Evolutionary conservation across 2,888 invertebrate genomes (phyloP).

Genomic region (Cremastinae sp.): DNA sequence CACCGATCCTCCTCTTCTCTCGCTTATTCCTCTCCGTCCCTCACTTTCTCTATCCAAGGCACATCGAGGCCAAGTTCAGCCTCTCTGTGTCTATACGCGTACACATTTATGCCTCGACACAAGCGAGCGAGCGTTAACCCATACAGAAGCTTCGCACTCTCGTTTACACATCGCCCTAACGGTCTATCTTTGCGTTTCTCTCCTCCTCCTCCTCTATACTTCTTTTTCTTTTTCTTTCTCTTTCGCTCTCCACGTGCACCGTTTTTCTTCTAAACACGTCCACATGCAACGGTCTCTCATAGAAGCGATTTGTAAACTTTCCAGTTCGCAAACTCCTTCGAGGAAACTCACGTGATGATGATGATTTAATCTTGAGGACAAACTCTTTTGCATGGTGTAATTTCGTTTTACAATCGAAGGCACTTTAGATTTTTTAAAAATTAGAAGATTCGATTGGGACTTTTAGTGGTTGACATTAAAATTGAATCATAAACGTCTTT

Average conservation of each 20-base stretch:
- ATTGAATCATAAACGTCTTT: too few relatives aligned
- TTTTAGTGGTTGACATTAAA: too few relatives aligned
- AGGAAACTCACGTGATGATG: too few relatives aligned
- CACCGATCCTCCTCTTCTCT: slow-evolving; percentile 49
- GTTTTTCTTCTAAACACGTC: slow-evolving; percentile 14
- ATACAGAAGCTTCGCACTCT: slow-evolving; percentile 12
- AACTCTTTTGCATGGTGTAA: too few relatives aligned
- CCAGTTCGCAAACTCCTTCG: too few relatives aligned
- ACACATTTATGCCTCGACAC: slow-evolving; percentile 38
- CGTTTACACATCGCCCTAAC: slow-evolving; percentile 10
- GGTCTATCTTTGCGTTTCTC: slow-evolving; percentile 6
- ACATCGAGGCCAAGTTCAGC: slow-evolving; percentile 79
- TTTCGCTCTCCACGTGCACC: too few relatives aligned
- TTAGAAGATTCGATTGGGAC: too few relatives aligned
- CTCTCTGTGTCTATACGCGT: slow-evolving; percentile 66
- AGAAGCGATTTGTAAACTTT: too few relatives aligned
- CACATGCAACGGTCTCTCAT: slow-evolving; percentile 43
- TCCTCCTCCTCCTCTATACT: slow-evolving; percentile 25
- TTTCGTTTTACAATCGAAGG: too few relatives aligned
- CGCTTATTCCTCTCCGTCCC: slow-evolving; percentile 50
- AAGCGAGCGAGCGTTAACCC: slow-evolving; percentile 39
- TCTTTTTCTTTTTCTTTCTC: too few relatives aligned
- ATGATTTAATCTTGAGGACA: too few relatives aligned
- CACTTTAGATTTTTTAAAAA: too few relatives aligned
- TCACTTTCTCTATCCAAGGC: slow-evolving; percentile 69